Base-by-base conservation (phyloP, 2,113 vertebrate genomes). In the Phoxinus phoxinus region DNA sequence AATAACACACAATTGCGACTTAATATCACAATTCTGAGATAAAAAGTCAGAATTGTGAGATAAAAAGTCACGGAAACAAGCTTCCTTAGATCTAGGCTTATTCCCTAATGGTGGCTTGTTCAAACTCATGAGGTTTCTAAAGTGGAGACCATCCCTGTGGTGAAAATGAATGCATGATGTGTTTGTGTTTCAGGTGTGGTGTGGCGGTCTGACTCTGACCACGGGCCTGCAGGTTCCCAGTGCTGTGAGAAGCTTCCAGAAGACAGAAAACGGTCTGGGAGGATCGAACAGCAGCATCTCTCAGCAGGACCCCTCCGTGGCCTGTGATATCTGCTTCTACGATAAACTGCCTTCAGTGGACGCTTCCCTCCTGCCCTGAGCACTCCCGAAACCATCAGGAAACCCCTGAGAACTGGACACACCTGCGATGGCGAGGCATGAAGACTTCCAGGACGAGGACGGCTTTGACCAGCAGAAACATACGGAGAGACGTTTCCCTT, bases 161-260 rank as follows among this genome's bases (percentile, higher is more conserved):
- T 51, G 46, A 13, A 13, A 13, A 48, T 48, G 46, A 13, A n/a
- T n/a, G n/a, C n/a, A n/a, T n/a, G n/a, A 6, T 35, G 6, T 46
- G 17, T 76, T 7, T 59, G 21, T 89, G 61, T 83, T 35, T 73
- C 92, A 98, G 97, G 95, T 98, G 37, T 98, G 97, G 97, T 97
- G 96, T 83, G 97, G 97, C 53, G 96, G 97, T 17, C 94, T 99
- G 84, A 90, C 94, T 84, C 86, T 99, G 76, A 93, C 80, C 51
- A 97, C 96, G 1, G 97, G 97, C 56, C 91, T 97, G 88, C 97
- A 99, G 91, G 97, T 98, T 87, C 97, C 97, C 46, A 97, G 94
- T 90, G 94, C 95, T 6, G 94, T 98, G 88, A 95, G 92, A 91
- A 96, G 92, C 13, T 93, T 98, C 73, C 96, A 97, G 89, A 96